Conservation (phyloP, 2,797 vertebrate genomes). For the Sandelia bainsii region DNA sequence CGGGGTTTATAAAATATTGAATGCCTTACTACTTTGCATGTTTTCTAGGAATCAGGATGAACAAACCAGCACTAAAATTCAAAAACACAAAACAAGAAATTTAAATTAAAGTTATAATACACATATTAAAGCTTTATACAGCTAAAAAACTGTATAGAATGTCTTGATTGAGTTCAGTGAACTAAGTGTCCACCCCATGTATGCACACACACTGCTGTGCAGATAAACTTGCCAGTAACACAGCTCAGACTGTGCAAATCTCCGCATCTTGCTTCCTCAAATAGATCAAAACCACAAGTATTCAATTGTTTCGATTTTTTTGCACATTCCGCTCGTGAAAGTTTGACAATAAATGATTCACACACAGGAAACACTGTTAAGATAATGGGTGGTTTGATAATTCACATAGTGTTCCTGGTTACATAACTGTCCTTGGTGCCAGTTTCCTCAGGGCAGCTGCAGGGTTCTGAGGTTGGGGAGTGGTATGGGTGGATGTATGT, state of each 20-base stretch:
- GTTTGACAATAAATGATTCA: slow-evolving; percentile 28
- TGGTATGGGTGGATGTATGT: not conserved
- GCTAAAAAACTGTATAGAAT: no score
- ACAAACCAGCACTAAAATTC: not conserved
- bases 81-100: not conserved
- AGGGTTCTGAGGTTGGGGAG: slow-evolving; percentile 11
- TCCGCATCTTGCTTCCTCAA: no score
- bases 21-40: not conserved
- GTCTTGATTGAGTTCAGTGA: no score
- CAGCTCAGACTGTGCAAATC: no score
- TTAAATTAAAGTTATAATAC: not conserved
- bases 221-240: no score
- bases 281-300: not conserved
- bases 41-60: not conserved
- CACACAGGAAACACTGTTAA: no score
- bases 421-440: slow-evolving; percentile 76
- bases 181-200: no score
- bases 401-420: slow-evolving; percentile 59
- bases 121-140: not conserved
- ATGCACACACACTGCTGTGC: no score
- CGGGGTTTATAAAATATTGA: not conserved
- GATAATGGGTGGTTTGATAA: no score
- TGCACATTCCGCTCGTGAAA: no score
- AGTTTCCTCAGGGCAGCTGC: slow-evolving; percentile 66
- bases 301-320: not conserved